phyloP scores from a whole-genome alignment of 2,113 vertebrate species.

The Amblyornis subalaris region DNA sequence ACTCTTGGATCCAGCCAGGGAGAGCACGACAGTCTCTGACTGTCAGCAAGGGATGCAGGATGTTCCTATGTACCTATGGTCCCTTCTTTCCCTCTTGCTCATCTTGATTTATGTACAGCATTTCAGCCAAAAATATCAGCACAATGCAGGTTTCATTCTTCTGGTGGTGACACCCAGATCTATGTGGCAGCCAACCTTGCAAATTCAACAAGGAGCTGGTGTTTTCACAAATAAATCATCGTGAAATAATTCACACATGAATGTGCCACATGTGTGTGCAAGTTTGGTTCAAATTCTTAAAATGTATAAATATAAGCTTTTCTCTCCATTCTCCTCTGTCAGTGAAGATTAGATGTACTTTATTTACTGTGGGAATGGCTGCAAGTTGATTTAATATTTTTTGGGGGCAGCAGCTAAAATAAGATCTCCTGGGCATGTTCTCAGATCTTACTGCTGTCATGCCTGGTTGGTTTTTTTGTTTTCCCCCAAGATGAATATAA shows the following conservation, averaged over 20 bases:
- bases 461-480: not conserved
- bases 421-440: not conserved
- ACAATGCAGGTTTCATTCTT: not conserved
- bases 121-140: not conserved
- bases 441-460: not conserved
- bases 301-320: not conserved
- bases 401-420: not conserved
- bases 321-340: not conserved
- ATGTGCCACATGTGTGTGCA: not conserved
- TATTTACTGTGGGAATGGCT: constrained; percentile 37
- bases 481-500: too few species aligned
- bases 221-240: not conserved
- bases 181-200: not conserved
- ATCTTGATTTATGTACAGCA: not conserved
- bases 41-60: not conserved
- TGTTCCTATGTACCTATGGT: not conserved
- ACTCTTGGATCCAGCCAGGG: not conserved
- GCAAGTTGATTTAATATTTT: not conserved
- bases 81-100: not conserved
- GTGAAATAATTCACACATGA: not conserved
- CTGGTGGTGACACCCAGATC: not conserved
- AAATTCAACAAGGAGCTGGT: not conserved
- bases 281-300: not conserved
- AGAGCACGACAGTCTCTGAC: not conserved
- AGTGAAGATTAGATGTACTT: not conserved